Base-by-base conservation (phyloP, 2,888 invertebrate species). In the Clitarchus hookeri region DNA sequence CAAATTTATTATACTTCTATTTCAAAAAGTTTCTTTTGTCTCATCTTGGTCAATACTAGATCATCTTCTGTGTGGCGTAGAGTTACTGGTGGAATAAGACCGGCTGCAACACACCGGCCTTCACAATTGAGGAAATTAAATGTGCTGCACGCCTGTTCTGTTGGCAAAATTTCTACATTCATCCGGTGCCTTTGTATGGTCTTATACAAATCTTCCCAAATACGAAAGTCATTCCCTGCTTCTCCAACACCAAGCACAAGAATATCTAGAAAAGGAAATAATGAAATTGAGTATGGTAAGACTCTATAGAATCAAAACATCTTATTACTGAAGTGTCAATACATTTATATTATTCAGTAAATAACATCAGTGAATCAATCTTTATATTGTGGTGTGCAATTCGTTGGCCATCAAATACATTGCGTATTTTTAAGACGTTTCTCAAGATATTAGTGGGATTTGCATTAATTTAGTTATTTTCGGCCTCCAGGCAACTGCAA, bases 71-170 rank as follows among this genome's bases (percentile, higher is more conserved):
- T 93, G 84, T 93, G 80, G 13, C 84, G 27, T 16, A 90, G 84
- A 19, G 77, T 87, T 12, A 87, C 86, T 0, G 93, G 93, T 2
- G 94, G 94, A 83, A 93, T 91, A 13, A 94, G 89, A 0, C 92
- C 94, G 16, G 92, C 94, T 25, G 93, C 94, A 19, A 95, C 95
- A 89, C 93, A 94, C 87, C 96, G 93, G 84, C 95, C 94, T 91
- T 99, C 99, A 0, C 95, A 94, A 91, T 95, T 96, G 79, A 98
- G 92, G 90, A 98, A 99, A 92, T 99, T 99, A 91, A 97, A 99
- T 0, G 97, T 97, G 2, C 97, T 92, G 89, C 97, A 96, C 0
- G 99, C 99, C 90, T 96, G 95, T 88, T 97, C 95, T 0, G 97
- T 96, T 0, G 96, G 93, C 84, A 98, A 91, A 83, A 98, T 93